These are phyloP conservation scores for Prosopocoilus inquinatus DNA, from an alignment of 2,888 invertebrate genomes.

Conservation along the genomic window DNA sequence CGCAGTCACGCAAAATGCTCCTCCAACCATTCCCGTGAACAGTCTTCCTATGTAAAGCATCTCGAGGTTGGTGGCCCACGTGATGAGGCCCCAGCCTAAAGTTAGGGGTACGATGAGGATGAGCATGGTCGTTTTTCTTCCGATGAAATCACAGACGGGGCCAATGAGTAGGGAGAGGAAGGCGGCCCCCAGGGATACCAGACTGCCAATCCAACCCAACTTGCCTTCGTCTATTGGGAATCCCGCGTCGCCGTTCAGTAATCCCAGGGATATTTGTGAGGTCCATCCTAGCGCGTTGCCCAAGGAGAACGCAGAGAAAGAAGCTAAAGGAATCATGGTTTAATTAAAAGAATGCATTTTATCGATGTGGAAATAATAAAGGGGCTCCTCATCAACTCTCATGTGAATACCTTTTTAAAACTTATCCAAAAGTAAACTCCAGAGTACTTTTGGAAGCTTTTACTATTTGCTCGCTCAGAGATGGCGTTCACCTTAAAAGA, in stretches of 20 bases:
- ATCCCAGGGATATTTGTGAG: conserved; percentile 57
- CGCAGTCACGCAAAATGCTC: conserved; percentile 75
- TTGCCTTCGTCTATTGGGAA: conserved; percentile 55
- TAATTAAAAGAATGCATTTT: background rate
- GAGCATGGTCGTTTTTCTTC: conserved; percentile 67
- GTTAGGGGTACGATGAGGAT: conserved; percentile 62
- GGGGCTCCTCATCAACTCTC: background rate
- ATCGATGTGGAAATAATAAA: too few relatives aligned
- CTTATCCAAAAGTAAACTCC: too few relatives aligned
- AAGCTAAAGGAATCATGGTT: conserved; percentile 50
- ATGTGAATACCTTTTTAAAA: too few relatives aligned
- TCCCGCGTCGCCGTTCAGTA: conserved; percentile 52
- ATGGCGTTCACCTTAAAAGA: too few relatives aligned
- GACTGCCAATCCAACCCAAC: conserved; percentile 68
- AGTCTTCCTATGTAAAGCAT: conserved; percentile 65
- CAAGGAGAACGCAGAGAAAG: conserved; percentile 72
- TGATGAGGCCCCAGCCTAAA: conserved; percentile 68
- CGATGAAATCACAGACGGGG: conserved; percentile 63
- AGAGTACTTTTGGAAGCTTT: too few relatives aligned
- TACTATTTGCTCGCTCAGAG: too few relatives aligned
- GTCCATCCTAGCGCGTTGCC: conserved; percentile 76
- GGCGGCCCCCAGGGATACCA: conserved; percentile 69
- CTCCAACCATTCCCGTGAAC: conserved; percentile 68
- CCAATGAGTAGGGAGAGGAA: conserved; percentile 69
- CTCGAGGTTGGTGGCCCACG: conserved; percentile 59